Conservation (phyloP, 1,140 invertebrate genomes). For the Hesperophylax magnus region DNA sequence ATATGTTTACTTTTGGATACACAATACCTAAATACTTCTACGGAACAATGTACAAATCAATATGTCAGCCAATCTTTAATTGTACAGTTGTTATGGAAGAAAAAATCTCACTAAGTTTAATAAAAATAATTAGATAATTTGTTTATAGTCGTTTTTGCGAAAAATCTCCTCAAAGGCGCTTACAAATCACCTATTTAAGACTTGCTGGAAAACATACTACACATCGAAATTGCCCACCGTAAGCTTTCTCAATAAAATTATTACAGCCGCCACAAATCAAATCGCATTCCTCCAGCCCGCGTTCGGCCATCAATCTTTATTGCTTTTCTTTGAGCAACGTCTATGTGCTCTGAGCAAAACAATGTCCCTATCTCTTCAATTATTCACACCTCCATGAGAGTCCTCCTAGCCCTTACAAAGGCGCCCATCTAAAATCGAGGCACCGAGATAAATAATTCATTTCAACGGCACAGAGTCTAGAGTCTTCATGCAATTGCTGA, state of each 20-base stretch:
- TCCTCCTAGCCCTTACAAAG: neutral
- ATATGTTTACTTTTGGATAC: too few species aligned
- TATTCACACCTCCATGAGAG: constrained; percentile 32
- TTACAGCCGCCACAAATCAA: constrained; percentile 25
- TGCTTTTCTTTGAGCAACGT: constrained; percentile 12
- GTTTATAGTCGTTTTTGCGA: too few species aligned
- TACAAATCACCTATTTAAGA: too few species aligned
- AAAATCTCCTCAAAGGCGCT: too few species aligned
- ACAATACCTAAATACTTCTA: too few species aligned
- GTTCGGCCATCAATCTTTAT: constrained; percentile 20
- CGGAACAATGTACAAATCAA: too few species aligned
- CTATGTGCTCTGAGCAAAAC: constrained; percentile 7
- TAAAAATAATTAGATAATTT: too few species aligned
- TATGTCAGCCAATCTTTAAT: too few species aligned
- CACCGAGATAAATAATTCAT: neutral
- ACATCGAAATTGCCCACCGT: neutral
- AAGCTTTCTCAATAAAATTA: constrained; percentile 5
- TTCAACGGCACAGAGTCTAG: neutral
- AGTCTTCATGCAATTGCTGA: neutral
- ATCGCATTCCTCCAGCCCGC: neutral
- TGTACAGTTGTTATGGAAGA: too few species aligned
- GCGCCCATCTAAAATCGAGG: neutral
- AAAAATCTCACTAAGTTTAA: too few species aligned
- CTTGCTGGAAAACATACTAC: too few species aligned
- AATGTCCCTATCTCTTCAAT: constrained; percentile 38